A percentile compares a stretch with the other conserved stretches of the same genome.
Conservation (phyloP, 2,113 vertebrate genomes). For the Motacilla tschutschensis region DNA sequence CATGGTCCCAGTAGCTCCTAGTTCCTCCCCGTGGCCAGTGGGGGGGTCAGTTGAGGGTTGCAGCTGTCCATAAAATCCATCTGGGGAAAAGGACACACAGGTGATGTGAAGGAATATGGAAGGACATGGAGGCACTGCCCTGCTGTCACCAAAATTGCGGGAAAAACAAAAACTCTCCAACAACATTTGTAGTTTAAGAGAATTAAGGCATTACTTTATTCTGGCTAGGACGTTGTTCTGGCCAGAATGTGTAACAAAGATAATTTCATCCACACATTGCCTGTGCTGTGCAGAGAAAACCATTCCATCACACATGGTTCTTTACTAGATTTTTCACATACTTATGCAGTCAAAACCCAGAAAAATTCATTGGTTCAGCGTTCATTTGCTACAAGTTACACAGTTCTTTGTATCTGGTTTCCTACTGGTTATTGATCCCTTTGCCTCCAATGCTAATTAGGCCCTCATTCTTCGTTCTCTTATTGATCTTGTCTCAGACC, state of each 20-base stretch:
- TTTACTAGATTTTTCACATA: background rate
- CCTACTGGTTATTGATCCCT: background rate
- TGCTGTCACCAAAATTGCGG: background rate
- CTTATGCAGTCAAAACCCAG: background rate
- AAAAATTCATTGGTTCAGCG: background rate
- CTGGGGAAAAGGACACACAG: background rate
- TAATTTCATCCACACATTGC: background rate
- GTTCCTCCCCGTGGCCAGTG: background rate
- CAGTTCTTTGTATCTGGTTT: background rate
- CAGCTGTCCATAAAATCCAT: background rate
- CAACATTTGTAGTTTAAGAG: background rate
- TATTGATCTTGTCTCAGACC: background rate
- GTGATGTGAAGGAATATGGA: background rate
- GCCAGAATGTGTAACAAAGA: background rate
- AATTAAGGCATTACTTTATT: background rate
- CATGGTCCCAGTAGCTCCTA: background rate
- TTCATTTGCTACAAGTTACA: background rate
- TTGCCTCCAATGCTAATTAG: background rate
- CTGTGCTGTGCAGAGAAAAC: background rate
- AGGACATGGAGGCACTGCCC: background rate
- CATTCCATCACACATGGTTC: background rate
- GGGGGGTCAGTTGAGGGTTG: background rate
- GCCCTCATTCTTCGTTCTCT: background rate
- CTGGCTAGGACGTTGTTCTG: background rate
- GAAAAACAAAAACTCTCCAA: background rate